Conservation (phyloP, 1,140 invertebrate species). For the Scaptomyza hsui region DNA sequence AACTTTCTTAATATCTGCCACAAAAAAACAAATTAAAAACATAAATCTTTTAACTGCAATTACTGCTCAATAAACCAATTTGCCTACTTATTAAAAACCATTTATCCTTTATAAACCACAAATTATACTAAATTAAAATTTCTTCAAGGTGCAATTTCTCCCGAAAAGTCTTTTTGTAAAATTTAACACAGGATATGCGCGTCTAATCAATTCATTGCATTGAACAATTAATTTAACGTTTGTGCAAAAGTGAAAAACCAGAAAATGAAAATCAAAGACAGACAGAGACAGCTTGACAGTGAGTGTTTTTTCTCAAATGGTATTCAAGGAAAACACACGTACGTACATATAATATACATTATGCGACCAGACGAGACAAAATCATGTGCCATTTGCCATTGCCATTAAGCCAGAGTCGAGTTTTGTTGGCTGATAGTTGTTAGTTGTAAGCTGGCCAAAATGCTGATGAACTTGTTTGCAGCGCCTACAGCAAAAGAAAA, state of each 20-base stretch:
- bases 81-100: background rate
- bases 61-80: background rate
- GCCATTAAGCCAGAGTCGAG: conserved; percentile 47
- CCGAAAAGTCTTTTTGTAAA: background rate
- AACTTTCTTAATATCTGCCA: background rate
- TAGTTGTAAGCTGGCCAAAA: conserved; percentile 50
- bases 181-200: conserved; percentile 30
- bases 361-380: background rate
- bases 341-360: background rate
- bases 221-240: conserved; percentile 53
- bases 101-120: background rate
- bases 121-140: background rate
- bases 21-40: background rate
- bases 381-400: conserved; percentile 41
- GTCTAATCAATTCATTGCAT: conserved; percentile 55
- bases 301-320: conserved; percentile 29
- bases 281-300: conserved; percentile 2
- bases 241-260: conserved; percentile 3
- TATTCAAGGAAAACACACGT: conserved; percentile 51
- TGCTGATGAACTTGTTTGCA: conserved; percentile 76
- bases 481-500: conserved; percentile 55
- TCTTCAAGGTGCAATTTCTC: conserved; percentile 11
- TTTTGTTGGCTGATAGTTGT: conserved; percentile 40
- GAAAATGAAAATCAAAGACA: background rate
- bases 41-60: background rate